Base-by-base conservation (phyloP, 2,113 vertebrate genomes). In the Dissostichus mawsoni region DNA sequence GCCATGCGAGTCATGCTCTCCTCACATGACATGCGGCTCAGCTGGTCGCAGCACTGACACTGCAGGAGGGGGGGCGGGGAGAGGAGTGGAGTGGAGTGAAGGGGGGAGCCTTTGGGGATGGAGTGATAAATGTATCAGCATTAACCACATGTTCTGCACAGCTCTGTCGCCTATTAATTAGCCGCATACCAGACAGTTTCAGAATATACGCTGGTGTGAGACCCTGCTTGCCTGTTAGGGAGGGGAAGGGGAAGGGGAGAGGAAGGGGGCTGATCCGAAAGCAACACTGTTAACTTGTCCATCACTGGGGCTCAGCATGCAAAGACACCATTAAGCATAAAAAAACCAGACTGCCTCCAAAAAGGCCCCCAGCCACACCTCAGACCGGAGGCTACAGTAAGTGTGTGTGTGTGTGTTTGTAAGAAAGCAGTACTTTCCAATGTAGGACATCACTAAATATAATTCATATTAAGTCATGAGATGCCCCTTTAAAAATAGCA, bases 311-410 rank as follows among this genome's bases (percentile, higher is more conserved):
- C 84, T 88, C 58, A 82, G 83, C 85, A 89, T 83, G 89, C 79
- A 88, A 87, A 88, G 67, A 88, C 53, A 77, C 75, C 78, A 90
- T 90, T 86, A 86, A 90, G 92, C 79, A 87, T 75, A 58, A 1
- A 41, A 64, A 80, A 75, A 81, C 29, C 69, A 80, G 63, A 64
- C 50, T 25, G 77, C 17, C 68, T 65, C 29, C 33, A 41, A 53
- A 81, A 33, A 62, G 25, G 52, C 76, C 77, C 73, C 52, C 14
- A 57, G 57, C 50, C 59, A 82, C 78, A 84, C 66, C 84, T 84
- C 44, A 72, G 62, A 76, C 74, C 41, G 9, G 25, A 82, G 82
- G 71, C 44, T 11, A 29, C 29, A 29, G 29, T 29, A 45, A 78
- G 17, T 55, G 61, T 17, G 33, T 23, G 74, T 63, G 57, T 76